Percentiles rank a stretch among this genome's conserved stretches.
phyloP scores from a whole-genome alignment of 2,888 invertebrate species.

The Coronaproctus castanopsis region DNA sequence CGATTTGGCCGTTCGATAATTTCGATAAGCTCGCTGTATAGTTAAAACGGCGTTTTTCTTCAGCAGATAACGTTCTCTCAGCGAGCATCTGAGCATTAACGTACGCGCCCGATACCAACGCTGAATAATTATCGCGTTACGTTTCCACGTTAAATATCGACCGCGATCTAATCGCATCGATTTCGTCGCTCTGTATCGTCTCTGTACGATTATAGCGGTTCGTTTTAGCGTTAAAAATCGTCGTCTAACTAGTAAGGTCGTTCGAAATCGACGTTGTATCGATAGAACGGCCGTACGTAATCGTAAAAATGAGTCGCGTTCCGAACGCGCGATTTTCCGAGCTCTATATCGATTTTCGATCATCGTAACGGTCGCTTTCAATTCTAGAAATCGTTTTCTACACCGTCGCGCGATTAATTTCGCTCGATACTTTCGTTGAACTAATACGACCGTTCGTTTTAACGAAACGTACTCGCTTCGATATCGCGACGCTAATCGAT shows the following conservation, averaged over 20 bases:
- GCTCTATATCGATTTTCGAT: neutral
- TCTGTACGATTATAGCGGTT: constrained; percentile 9
- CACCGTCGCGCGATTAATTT: neutral
- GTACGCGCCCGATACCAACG: constrained; percentile 6
- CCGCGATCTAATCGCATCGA: neutral
- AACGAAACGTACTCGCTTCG: neutral
- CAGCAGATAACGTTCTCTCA: constrained; percentile 1
- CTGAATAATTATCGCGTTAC: constrained; percentile 11
- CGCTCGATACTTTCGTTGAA: constrained; percentile 9
- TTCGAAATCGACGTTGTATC: constrained; percentile 9
- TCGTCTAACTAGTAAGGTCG: neutral
- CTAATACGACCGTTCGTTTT: neutral
- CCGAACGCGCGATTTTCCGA: constrained; percentile 2
- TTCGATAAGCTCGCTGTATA: constrained; percentile 1
- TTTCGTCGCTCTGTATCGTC: constrained; percentile 7
- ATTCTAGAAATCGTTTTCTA: neutral
- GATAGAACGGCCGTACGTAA: neutral
- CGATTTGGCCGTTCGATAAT: neutral
- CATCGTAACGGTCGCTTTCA: neutral
- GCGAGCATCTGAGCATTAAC: neutral
- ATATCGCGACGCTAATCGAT: constrained; percentile 1
- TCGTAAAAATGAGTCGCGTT: neutral
- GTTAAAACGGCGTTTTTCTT: neutral
- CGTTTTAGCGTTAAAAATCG: constrained; percentile 5
- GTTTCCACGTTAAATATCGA: constrained; percentile 8